Evolutionary conservation across 2,888 invertebrate species (phyloP).

Genomic region (Callosobruchus maculatus): DNA sequence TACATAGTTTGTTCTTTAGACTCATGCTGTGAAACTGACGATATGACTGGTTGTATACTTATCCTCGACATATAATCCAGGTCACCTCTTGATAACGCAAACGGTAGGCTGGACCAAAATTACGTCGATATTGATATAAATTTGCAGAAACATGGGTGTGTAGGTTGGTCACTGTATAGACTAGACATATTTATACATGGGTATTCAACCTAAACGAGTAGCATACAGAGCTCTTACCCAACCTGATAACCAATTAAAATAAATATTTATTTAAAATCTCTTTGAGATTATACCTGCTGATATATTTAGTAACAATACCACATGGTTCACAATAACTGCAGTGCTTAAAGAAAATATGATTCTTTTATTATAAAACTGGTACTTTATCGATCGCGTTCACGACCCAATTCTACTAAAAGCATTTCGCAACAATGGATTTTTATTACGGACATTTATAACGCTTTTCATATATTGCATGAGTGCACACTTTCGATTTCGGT

Average conservation of each 20-base stretch:
- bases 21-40: too few relatives aligned
- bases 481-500: not conserved
- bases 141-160: not conserved
- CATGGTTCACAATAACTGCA: not conserved
- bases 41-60: too few relatives aligned
- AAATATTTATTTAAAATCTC: not conserved
- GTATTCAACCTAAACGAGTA: not conserved
- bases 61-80: not conserved
- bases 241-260: not conserved
- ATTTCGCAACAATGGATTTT: not conserved
- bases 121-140: not conserved
- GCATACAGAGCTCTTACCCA: not conserved
- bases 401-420: not conserved
- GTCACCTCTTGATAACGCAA: not conserved
- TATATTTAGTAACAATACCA: not conserved
- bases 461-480: not conserved
- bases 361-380: not conserved
- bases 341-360: not conserved
- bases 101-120: not conserved
- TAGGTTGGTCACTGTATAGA: not conserved
- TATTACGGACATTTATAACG: not conserved
- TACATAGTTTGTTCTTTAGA: too few relatives aligned
- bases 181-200: not conserved
- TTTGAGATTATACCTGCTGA: not conserved
- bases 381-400: not conserved